Evolutionary conservation across 2,113 vertebrate species (phyloP).

Genomic region (Myiozetetes cayanensis): DNA sequence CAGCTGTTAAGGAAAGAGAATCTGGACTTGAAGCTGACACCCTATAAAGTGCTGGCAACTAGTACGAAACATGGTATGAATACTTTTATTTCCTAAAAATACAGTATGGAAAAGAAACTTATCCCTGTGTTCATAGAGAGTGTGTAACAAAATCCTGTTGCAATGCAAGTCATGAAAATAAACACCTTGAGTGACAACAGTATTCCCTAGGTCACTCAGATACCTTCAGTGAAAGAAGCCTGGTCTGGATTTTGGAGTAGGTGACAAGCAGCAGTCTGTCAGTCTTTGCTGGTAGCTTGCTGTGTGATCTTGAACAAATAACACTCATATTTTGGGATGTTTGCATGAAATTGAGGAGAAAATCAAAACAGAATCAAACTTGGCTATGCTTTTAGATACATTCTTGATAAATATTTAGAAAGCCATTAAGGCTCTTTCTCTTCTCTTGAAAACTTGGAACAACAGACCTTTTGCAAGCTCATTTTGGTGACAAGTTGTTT

Average conservation of each 20-base stretch:
- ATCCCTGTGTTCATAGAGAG: background rate
- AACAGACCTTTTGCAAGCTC: background rate
- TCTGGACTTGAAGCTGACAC: slow-evolving; percentile 94
- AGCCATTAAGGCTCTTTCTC: background rate
- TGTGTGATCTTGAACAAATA: background rate
- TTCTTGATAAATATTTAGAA: background rate
- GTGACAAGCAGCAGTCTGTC: background rate
- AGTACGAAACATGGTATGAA: slow-evolving; percentile 95
- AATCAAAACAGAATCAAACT: background rate
- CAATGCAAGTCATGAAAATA: background rate
- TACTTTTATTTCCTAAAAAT: background rate
- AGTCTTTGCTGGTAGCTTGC: background rate
- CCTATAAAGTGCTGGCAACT: slow-evolving; percentile 96
- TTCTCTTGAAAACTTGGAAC: background rate
- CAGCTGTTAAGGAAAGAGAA: slow-evolving; percentile 96
- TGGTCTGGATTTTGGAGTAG: background rate
- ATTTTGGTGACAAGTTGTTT: background rate
- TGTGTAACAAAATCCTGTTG: background rate
- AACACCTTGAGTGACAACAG: background rate
- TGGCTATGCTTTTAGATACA: background rate
- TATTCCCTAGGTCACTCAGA: background rate
- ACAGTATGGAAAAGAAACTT: background rate
- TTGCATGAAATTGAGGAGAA: background rate
- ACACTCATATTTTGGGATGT: background rate
- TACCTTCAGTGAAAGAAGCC: background rate